A percentile compares a stretch with the other conserved stretches of the same genome.
Evolutionary conservation across 1,140 invertebrate species (phyloP).

Genomic region (Phenacoccus solenopsis): DNA sequence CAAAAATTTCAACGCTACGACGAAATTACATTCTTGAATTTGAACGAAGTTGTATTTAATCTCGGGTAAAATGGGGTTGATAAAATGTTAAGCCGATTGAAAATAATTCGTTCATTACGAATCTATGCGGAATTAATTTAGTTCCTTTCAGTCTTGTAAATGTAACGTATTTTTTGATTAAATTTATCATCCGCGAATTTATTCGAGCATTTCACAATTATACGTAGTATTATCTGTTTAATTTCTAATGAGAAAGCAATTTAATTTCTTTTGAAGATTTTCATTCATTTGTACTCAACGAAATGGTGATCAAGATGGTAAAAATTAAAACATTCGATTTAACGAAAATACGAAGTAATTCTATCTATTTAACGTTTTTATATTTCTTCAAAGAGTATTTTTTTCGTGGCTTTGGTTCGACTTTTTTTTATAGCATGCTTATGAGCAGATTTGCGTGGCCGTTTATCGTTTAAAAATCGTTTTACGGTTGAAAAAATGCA

Average conservation of each 20-base stretch:
- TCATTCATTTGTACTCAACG: not conserved
- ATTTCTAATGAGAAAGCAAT: not conserved
- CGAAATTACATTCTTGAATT: not conserved
- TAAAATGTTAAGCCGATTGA: not conserved
- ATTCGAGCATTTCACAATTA: not conserved
- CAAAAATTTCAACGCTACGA: not conserved
- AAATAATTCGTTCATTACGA: conserved; percentile 3
- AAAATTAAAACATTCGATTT: too few species aligned
- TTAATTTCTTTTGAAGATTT: not conserved
- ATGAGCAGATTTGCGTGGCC: too few species aligned
- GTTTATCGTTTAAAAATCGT: too few species aligned
- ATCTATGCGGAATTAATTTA: not conserved
- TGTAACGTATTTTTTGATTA: not conserved
- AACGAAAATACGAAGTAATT: too few species aligned
- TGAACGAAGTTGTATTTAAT: not conserved
- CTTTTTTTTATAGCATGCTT: too few species aligned
- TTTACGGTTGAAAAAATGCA: too few species aligned
- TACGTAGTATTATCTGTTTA: not conserved
- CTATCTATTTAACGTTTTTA: too few species aligned
- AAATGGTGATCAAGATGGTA: too few species aligned
- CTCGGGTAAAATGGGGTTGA: not conserved
- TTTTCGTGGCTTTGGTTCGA: too few species aligned
- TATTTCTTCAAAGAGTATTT: too few species aligned
- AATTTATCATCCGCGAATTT: not conserved
- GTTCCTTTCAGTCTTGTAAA: not conserved